Evolutionary conservation across 2,113 vertebrate genomes (phyloP).

Genomic region (Heterocephalus glaber): DNA sequence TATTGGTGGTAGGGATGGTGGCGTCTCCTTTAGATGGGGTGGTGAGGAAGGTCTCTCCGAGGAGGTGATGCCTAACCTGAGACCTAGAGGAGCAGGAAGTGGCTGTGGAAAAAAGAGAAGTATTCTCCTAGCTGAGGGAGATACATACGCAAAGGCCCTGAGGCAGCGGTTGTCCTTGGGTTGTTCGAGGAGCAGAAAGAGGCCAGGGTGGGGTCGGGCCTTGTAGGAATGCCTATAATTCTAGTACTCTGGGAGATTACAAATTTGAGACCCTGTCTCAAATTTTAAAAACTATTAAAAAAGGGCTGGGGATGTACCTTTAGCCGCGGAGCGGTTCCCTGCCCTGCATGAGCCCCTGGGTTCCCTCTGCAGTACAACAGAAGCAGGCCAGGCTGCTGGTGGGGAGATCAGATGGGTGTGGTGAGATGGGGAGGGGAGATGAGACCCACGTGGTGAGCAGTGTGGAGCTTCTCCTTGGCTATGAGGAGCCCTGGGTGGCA

Average conservation of each 20-base stretch:
- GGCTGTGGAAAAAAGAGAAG: neutral
- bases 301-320: neutral
- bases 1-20: neutral
- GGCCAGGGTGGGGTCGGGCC: neutral
- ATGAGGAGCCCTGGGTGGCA: neutral
- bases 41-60: neutral
- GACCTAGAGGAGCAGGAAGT: neutral
- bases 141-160: constrained; percentile 25
- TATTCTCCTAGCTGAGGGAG: neutral
- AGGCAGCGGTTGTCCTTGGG: neutral
- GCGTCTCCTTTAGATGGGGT: neutral
- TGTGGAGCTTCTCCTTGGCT: neutral
- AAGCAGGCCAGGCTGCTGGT: neutral
- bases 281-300: neutral
- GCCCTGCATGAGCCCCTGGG: neutral
- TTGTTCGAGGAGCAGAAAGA: neutral
- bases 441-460: neutral
- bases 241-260: neutral
- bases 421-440: neutral
- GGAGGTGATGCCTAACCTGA: neutral
- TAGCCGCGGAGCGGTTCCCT: neutral
- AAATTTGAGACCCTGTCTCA: neutral
- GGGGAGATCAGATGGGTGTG: neutral
- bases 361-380: neutral
- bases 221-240: neutral